phyloP scores from a whole-genome alignment of 2,797 vertebrate species.

The Emys orbicularis region DNA sequence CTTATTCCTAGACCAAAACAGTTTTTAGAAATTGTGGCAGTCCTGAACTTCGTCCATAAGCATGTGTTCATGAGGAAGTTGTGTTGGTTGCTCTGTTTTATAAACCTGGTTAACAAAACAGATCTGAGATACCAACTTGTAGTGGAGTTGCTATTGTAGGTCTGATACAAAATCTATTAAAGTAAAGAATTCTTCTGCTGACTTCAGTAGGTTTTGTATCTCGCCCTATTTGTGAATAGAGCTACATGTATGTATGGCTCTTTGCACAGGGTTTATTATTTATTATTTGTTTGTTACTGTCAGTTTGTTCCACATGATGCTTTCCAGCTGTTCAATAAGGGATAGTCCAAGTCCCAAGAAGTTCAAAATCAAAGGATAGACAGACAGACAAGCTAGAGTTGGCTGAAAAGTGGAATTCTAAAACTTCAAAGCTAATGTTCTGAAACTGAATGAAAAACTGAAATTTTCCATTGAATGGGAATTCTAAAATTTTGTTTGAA shows the following conservation, averaged over 20 bases:
- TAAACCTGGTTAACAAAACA: not conserved
- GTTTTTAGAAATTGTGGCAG: not conserved
- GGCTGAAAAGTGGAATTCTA: not conserved
- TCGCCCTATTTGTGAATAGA: not conserved
- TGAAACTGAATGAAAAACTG: not conserved
- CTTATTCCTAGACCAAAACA: not conserved
- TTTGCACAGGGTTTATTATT: not conserved
- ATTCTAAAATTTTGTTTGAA: not conserved
- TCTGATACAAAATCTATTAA: not conserved
- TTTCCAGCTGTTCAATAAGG: not conserved
- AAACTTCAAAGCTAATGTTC: not conserved
- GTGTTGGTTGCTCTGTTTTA: not conserved
- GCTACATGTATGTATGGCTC: not conserved
- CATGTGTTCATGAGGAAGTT: not conserved
- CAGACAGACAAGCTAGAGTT: not conserved
- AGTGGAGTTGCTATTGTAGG: not conserved
- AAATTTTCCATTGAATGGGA: not conserved
- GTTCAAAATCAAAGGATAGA: not conserved
- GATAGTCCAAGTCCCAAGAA: not conserved
- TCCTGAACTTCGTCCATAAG: not conserved
- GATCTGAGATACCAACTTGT: not conserved
- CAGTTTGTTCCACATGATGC: not conserved
- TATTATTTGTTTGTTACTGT: not conserved
- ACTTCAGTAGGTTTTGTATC: not conserved
- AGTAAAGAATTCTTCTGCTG: not conserved